phyloP scores from a whole-genome alignment of 2,113 vertebrate species.

The Nothoprocta perdicaria region DNA sequence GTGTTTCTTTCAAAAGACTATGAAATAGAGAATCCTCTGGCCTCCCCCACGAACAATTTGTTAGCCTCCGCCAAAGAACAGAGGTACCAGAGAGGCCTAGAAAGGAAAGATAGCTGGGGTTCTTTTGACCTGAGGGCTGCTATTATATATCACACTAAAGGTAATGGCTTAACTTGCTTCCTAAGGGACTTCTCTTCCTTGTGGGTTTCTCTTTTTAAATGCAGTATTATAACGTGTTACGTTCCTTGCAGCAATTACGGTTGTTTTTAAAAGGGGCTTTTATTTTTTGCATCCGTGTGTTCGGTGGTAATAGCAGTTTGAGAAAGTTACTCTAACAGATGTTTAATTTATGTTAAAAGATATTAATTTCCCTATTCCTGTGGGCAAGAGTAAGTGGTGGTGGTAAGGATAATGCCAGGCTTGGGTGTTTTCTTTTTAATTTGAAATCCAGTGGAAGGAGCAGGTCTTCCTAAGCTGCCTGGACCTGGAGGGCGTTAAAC shows the following conservation, averaged over 20 bases:
- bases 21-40: constrained; percentile 85
- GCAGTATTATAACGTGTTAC: not conserved
- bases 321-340: not conserved
- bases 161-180: constrained; percentile 79
- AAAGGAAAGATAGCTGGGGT: constrained; percentile 90
- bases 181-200: not conserved
- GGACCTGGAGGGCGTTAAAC: not conserved
- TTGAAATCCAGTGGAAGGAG: not conserved
- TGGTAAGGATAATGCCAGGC: not conserved
- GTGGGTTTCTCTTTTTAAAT: not conserved
- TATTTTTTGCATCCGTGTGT: not conserved
- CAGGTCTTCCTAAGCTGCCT: not conserved
- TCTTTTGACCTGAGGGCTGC: constrained; percentile 94
- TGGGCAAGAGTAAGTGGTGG: not conserved
- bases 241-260: not conserved
- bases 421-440: not conserved
- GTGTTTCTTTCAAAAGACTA: constrained; percentile 88
- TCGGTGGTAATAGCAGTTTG: not conserved
- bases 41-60: constrained; percentile 87
- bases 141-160: constrained; percentile 98
- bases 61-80: constrained; percentile 89
- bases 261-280: not conserved
- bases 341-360: not conserved
- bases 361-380: not conserved
- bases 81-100: constrained; percentile 88